phyloP scores from a whole-genome alignment of 2,888 invertebrate species.

The Digitonthophagus gazella region DNA sequence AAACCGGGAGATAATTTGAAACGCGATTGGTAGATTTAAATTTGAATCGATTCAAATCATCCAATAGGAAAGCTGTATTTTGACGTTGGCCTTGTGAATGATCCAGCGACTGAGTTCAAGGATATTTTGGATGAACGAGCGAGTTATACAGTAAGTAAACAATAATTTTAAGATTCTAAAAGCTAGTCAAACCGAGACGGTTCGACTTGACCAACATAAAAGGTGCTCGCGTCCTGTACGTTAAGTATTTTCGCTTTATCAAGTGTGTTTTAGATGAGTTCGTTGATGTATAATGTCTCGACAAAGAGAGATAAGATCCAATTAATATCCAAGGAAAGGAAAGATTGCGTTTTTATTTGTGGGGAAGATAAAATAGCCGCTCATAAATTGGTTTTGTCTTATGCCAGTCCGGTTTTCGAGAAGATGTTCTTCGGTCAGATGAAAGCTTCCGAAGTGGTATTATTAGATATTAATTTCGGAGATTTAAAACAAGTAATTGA shows the following conservation, averaged over 20 bases:
- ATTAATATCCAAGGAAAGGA: slow-evolving; percentile 38
- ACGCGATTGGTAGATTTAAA: slow-evolving; percentile 30
- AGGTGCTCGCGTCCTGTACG: slow-evolving; percentile 5
- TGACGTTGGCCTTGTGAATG: slow-evolving; percentile 4
- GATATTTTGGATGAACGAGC: slow-evolving; percentile 3
- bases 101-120: slow-evolving; percentile 11
- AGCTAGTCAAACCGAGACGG: slow-evolving; percentile 12
- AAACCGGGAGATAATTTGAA: slow-evolving; percentile 17
- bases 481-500: slow-evolving; percentile 61
- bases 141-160: slow-evolving; percentile 5
- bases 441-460: slow-evolving; percentile 52
- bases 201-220: slow-evolving; percentile 7
- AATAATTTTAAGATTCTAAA: slow-evolving; percentile 3
- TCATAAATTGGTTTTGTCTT: slow-evolving; percentile 63
- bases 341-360: slow-evolving; percentile 60
- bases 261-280: slow-evolving; percentile 31
- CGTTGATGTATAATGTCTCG: slow-evolving; percentile 17
- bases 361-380: slow-evolving; percentile 56
- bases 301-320: slow-evolving; percentile 30
- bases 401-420: slow-evolving; percentile 67
- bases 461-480: slow-evolving; percentile 60
- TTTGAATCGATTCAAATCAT: background rate
- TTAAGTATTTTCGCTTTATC: background rate
- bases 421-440: slow-evolving; percentile 66
- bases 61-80: slow-evolving; percentile 1